Conservation (phyloP, 2,113 vertebrate genomes). For the Anhinga anhinga region DNA sequence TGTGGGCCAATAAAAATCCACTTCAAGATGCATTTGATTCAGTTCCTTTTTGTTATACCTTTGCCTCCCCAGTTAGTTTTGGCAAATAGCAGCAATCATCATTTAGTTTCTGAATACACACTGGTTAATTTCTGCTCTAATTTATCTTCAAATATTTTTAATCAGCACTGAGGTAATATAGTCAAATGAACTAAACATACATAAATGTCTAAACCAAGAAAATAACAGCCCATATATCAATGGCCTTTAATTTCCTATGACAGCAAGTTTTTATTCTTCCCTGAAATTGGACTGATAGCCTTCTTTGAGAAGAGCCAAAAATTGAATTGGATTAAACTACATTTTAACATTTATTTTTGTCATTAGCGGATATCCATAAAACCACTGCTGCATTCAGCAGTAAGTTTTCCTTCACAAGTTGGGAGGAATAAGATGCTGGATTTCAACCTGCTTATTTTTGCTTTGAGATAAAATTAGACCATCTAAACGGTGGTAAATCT, state of each 20-base stretch:
- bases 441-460: not conserved
- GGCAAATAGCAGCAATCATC: not conserved
- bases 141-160: not conserved
- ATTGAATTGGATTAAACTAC: not conserved
- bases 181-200: not conserved
- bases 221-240: not conserved
- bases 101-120: not conserved
- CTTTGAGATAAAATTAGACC: not conserved
- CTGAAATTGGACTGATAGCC: not conserved
- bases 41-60: not conserved
- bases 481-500: not conserved
- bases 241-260: not conserved
- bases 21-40: not conserved
- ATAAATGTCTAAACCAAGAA: not conserved
- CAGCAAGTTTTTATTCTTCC: not conserved
- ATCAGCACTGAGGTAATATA: not conserved
- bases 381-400: not conserved
- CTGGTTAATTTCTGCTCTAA: not conserved
- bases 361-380: not conserved
- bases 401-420: not conserved
- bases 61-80: not conserved
- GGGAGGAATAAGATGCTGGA: not conserved
- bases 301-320: not conserved
- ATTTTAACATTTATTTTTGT: not conserved
- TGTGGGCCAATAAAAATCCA: not conserved